Evolutionary conservation across 2,888 invertebrate genomes (phyloP), one percentile per base, ranked within the genome.

Genomic region (Meliscaeva auricollis): DNA sequence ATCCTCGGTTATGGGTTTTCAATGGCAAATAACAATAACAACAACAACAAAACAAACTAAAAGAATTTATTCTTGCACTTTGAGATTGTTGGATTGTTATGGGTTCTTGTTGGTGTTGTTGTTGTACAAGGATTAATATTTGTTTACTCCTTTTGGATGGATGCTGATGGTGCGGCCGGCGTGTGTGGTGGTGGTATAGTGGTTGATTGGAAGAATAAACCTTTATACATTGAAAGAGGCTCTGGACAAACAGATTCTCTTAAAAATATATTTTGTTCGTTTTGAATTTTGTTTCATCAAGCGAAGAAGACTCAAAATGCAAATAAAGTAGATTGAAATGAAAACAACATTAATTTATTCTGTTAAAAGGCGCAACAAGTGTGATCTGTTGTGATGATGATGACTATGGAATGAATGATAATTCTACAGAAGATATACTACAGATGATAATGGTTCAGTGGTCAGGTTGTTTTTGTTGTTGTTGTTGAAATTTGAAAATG

Each of bases 321-420:
- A 85, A 85, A 85, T 81, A 85, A 85, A 85, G 76, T 73, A 77
- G 68, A 74, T 58, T 66, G 75, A 77, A 76, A 85, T 81, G 76
- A 85, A 85, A 85, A 85, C 81, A 85, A 81, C 76, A 85, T 81
- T 77, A 82, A 82, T 87, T 87, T 78, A 87, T 82, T 87, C 82
- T 78, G 82, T 87, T 87, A 87, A 87, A 87, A 82, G 87, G 87
- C 82, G 82, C 81, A 82, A 82, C 81, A 81, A 78, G 87, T 87
- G 74, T 20, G 56, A 56, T 56, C 32, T 38, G 35, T 38, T 3
- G 8, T 38, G 38, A 11, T 38, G 38, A 38, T 56, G 54, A 58
- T 13, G 58, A 35, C 6, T 32, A 17, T 35, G 56, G 35, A 35
- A n/a, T 15, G 9, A 15, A 5, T 9, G 11, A 22, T 8, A 3